Percentiles rank a stretch among this genome's conserved stretches.
Conservation (phyloP, 2,113 vertebrate species). For the Todiramphus saurophagus region DNA sequence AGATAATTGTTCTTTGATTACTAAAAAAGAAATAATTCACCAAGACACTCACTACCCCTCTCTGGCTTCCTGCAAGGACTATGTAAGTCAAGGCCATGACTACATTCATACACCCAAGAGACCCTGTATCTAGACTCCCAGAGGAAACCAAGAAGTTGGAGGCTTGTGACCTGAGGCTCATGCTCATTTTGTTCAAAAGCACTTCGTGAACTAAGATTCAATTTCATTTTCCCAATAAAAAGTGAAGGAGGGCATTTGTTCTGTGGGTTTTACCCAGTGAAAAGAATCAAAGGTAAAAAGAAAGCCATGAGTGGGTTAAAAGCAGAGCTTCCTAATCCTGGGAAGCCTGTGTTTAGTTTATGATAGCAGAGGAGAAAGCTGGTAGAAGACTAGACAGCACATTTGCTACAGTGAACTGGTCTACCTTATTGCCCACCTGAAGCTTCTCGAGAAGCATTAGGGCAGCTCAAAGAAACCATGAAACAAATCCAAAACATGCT, state of each 20-base stretch:
- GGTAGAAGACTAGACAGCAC: not conserved
- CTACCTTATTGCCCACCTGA: not conserved
- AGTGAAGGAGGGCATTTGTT: not conserved
- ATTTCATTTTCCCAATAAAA: not conserved
- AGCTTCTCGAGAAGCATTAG: not conserved
- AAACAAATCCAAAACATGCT: not conserved
- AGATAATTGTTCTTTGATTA: not conserved
- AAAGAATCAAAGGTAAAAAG: not conserved
- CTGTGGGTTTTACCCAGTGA: not conserved
- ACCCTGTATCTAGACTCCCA: not conserved
- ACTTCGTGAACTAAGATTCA: not conserved
- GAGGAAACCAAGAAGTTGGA: not conserved
- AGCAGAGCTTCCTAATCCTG: not conserved
- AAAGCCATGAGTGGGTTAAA: not conserved
- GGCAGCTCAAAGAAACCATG: not conserved
- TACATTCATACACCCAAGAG: not conserved
- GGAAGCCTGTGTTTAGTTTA: not conserved
- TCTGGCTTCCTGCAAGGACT: not conserved
- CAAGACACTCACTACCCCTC: not conserved
- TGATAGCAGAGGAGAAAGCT: not conserved
- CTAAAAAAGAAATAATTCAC: not conserved
- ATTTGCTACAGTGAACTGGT: not conserved
- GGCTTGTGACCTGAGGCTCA: not conserved
- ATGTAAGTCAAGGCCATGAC: not conserved
- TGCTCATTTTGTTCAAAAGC: not conserved